Evolutionary conservation across 2,888 invertebrate genomes (phyloP), one percentile per base, ranked within the genome.

Genomic region (Uropetala carovei): DNA sequence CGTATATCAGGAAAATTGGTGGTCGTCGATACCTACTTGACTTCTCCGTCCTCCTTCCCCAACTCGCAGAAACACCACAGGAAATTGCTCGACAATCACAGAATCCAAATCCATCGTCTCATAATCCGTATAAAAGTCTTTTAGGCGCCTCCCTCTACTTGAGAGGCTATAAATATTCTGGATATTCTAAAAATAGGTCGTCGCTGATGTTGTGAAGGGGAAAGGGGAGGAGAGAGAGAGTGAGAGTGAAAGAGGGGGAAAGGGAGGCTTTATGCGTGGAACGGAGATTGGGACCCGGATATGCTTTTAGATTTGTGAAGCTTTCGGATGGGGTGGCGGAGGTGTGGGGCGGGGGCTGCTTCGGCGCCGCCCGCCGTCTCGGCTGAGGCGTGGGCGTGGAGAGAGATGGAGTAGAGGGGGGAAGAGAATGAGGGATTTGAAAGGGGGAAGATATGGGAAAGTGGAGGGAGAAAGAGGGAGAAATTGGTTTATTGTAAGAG

Each of bases 121-220:
- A 75, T 75, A 27, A 75, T 75, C 68, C 68, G 10, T 68, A 68
- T 68, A 68, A 68, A 68, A 68, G 75, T 75, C 75, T 75, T 14
- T 18, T 10, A 75, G 75, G 22, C 75, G 14, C 75, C 75, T 27
- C 75, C 27, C 5, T 1, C 43, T 43, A 43, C 43, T 13, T 27
- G 75, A 75, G 75, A 27, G 22, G 8, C 75, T 75, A 75, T 75
- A 75, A 75, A 75, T 75, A 75, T 75, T 75, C 27, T 27, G 75
- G 75, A 75, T 75, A 7, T 27, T 75, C 75, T 75, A 75, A 27
- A 27, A 75, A 75, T 75, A 75, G 75, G 27, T 27, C 22, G 75
- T 13, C 22, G 22, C 13, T 75, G 27, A 27, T 75, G 22, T 75
- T 22, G 75, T 22, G 22, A 13, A 22, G 75, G 75, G 75, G 75